Conservation (phyloP, 2,888 invertebrate genomes). For the Stenotaenia linearis region DNA sequence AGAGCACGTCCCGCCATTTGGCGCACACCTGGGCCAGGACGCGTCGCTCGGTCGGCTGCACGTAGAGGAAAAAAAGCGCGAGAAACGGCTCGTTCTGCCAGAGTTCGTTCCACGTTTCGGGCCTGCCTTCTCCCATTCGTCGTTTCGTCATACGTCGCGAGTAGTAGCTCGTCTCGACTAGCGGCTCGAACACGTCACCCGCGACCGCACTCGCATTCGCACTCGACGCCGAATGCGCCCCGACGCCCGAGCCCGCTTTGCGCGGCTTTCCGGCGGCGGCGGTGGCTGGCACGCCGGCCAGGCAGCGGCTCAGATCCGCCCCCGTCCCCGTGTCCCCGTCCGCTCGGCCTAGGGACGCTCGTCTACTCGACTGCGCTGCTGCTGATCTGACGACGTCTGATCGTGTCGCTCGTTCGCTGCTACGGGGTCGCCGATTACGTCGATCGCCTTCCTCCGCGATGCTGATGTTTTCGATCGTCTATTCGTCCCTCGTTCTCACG, state of each 20-base stretch:
- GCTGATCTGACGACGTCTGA: too few species aligned
- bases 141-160: background rate
- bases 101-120: slow-evolving; percentile 63
- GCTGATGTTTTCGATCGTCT: too few species aligned
- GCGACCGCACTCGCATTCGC: background rate
- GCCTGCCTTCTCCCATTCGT: background rate
- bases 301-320: slow-evolving; percentile 30
- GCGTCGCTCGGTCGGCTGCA: slow-evolving; percentile 69
- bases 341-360: background rate
- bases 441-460: too few species aligned
- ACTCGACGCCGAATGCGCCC: too few species aligned
- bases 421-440: too few species aligned
- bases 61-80: slow-evolving; percentile 73
- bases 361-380: background rate
- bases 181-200: background rate
- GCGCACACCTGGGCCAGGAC: slow-evolving; percentile 76
- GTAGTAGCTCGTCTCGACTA: background rate
- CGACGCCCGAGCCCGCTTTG: background rate
- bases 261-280: background rate
- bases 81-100: slow-evolving; percentile 80
- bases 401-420: too few species aligned
- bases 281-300: slow-evolving; percentile 29
- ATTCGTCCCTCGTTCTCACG: too few species aligned
- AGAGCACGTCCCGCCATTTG: slow-evolving; percentile 81
- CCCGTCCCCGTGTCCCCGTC: slow-evolving; percentile 21